These are phyloP conservation scores for Euwallacea fornicatus DNA, from an alignment of 1,140 invertebrate species.

Conservation along the genomic window DNA sequence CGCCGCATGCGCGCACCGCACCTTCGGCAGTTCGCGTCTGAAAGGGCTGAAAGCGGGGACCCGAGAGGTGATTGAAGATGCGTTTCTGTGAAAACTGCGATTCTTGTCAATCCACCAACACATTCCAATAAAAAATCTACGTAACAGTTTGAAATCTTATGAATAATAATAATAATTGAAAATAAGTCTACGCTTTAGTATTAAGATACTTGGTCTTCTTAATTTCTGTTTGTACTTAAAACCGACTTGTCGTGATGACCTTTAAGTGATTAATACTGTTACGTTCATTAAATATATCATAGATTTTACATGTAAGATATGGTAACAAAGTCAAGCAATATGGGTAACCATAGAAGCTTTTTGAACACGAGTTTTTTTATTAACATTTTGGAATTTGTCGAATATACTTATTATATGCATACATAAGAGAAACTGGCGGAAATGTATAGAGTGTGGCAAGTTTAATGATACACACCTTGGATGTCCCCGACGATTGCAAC, in stretches of 20 bases:
- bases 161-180: constrained; percentile 28
- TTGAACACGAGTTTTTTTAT: constrained; percentile 28
- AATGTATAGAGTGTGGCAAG: no score
- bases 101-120: no score
- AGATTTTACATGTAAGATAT: constrained; percentile 31
- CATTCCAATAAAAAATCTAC: constrained; percentile 26
- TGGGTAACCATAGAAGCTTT: constrained; percentile 36
- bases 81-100: no score
- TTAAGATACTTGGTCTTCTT: constrained; percentile 36
- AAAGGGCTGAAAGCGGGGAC: no score
- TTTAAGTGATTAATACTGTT: constrained; percentile 34
- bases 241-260: constrained; percentile 31
- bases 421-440: no score
- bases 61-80: no score
- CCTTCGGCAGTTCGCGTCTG: no score
- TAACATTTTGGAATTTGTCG: no score
- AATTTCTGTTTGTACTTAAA: constrained; percentile 35
- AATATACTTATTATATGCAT: no score
- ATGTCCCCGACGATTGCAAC: no score
- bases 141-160: constrained; percentile 30
- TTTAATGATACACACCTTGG: no score
- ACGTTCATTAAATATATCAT: constrained; percentile 27
- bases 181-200: constrained; percentile 29
- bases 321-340: constrained; percentile 34
- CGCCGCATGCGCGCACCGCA: no score